These are phyloP conservation scores for Percopsis transmontana DNA, from an alignment of 2,113 vertebrate species.

Conservation along the genomic window DNA sequence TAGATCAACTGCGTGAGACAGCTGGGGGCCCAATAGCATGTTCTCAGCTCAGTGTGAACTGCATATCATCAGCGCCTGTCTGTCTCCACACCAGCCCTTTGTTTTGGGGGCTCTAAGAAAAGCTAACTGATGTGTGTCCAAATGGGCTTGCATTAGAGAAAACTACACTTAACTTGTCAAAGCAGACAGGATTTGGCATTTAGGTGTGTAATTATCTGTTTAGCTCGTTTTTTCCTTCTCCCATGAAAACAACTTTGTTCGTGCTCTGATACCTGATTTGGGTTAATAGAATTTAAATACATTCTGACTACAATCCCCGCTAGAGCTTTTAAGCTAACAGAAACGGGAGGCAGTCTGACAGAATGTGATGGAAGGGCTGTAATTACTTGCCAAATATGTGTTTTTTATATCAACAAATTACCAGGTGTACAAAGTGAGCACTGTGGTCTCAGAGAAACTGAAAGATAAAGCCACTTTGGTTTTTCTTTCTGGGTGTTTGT, in stretches of 20 bases:
- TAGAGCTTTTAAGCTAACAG: slow-evolving; percentile 56
- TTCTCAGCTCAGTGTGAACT: slow-evolving; percentile 37
- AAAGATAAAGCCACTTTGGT: slow-evolving; percentile 47
- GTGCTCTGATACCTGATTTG: slow-evolving; percentile 40
- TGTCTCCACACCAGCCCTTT: slow-evolving; percentile 15
- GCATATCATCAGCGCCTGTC: slow-evolving; percentile 26
- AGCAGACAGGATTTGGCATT: slow-evolving; percentile 36
- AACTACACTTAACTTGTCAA: slow-evolving; percentile 22
- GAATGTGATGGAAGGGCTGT: slow-evolving; percentile 48
- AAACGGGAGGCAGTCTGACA: slow-evolving; percentile 28
- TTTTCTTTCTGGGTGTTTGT: slow-evolving; percentile 52
- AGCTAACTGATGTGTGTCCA: slow-evolving; percentile 14
- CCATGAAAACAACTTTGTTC: slow-evolving; percentile 39
- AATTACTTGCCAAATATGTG: slow-evolving; percentile 61
- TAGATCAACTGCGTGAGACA: slow-evolving; percentile 57
- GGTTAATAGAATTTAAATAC: slow-evolving; percentile 65
- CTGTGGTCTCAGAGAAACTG: slow-evolving; percentile 54
- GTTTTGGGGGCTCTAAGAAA: slow-evolving; percentile 19
- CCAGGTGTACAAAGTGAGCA: slow-evolving; percentile 53
- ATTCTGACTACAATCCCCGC: slow-evolving; percentile 43
- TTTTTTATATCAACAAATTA: slow-evolving; percentile 65
- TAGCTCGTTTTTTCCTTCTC: not conserved
- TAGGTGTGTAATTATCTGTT: slow-evolving; percentile 50
- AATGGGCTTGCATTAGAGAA: slow-evolving; percentile 34
- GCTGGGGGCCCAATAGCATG: slow-evolving; percentile 51